Base-by-base conservation (phyloP, 2,113 vertebrate genomes). In the Ondatra zibethicus region DNA sequence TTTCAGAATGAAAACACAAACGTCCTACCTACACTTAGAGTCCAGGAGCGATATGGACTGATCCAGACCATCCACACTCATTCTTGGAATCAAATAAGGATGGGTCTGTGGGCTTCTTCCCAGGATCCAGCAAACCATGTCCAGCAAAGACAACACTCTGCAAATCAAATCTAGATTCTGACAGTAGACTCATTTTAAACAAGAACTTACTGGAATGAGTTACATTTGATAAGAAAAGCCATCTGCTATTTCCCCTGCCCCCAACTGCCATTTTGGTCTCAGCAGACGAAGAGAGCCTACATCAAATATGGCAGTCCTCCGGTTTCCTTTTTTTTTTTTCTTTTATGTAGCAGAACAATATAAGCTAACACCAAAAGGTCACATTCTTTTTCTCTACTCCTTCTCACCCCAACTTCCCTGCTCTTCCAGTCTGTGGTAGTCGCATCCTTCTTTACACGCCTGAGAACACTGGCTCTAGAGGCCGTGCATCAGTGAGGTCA, bases 321-420 rank as follows among this genome's bases (percentile, higher is more conserved):
- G 13, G 13, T 55, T 77, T 82, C 65, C 17, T 63, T 55, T 68
- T 84, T 42, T 73, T 86, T 17, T 14, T 5, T 1, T 66, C 55
- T 72, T n/a, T 75, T 93, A 47, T 47, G 65, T 21, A 23, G 14
- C 19, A 47, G 13, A 94, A 55, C 2, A 68, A 25, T 65, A 16
- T 65, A 66, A 27, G 1, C 6, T 66, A 65, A 36, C 2, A 16
- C 4, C 14, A 42, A 36, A 73, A 89, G n/a, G 50, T 73, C 23
- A 85, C 9, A 31, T 45, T 73, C 52, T 58, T 14, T 45, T 45
- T 58, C 31, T n/a, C 31, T 75, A 27, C 33, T 17, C 45, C 33
- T 47, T 58, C 14, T 4, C 0, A 25, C 1, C 1, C 25, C 10
- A 23, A 7, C 7, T 7, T 4, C 8, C 33, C 7, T 4, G 1